Conservation (phyloP, 2,113 vertebrate genomes). For the Solea senegalensis region DNA sequence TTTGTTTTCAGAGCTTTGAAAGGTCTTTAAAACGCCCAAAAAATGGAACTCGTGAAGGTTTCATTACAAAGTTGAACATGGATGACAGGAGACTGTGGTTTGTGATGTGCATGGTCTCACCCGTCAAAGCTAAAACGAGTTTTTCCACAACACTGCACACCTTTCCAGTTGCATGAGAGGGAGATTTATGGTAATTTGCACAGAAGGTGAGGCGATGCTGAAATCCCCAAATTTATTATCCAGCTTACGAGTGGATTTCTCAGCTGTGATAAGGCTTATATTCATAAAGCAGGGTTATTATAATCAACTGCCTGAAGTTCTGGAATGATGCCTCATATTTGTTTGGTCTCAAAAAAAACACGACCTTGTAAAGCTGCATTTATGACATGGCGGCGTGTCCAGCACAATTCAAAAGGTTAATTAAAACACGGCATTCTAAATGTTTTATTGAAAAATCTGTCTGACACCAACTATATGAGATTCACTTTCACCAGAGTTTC, state of each 20-base stretch:
- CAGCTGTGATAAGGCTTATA: constrained; percentile 28
- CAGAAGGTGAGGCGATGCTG: constrained; percentile 13
- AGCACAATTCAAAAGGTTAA: neutral
- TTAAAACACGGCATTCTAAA: neutral
- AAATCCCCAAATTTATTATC: constrained; percentile 47
- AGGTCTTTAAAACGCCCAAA: neutral
- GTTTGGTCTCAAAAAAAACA: constrained; percentile 26
- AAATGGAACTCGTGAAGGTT: neutral
- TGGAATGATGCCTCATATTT: neutral
- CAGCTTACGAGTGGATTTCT: constrained; percentile 34
- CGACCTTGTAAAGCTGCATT: constrained; percentile 16
- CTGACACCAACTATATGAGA: neutral
- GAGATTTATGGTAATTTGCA: constrained; percentile 46
- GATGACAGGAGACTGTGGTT: neutral
- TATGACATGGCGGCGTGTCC: neutral
- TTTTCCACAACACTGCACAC: neutral
- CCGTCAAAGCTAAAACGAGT: neutral
- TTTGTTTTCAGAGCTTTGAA: neutral
- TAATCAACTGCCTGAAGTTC: constrained; percentile 18
- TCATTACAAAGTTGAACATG: constrained; percentile 12
- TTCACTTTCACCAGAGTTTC: no score
- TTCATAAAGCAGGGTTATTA: constrained; percentile 51
- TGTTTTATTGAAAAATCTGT: neutral
- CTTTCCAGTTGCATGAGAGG: neutral
- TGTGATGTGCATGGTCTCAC: constrained; percentile 4